Percentiles rank a stretch among this genome's conserved stretches.
Evolutionary conservation across 2,797 vertebrate species (phyloP).

Genomic region (Macroramphosus scolopax): DNA sequence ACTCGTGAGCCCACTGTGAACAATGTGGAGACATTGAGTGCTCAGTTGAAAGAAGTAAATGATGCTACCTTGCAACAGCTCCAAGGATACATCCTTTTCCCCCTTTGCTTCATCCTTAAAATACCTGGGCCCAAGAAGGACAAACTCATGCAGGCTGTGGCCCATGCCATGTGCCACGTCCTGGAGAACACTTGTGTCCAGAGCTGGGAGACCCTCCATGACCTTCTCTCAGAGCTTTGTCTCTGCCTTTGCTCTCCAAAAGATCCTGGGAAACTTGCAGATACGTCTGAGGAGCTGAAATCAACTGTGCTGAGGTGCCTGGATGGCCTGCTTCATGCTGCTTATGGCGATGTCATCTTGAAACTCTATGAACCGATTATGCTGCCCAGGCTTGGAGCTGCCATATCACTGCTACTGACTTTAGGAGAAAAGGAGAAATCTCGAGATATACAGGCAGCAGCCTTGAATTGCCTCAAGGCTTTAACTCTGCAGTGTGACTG

Average conservation of each 20-base stretch:
- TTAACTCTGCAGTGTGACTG: slow-evolving; percentile 86
- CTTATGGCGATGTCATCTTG: slow-evolving; percentile 80
- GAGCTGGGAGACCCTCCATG: slow-evolving; percentile 81
- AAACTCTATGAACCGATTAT: slow-evolving; percentile 81
- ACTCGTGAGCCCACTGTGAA: slow-evolving; percentile 80
- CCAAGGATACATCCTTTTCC: slow-evolving; percentile 93
- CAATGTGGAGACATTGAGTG: slow-evolving; percentile 79
- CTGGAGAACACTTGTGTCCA: slow-evolving; percentile 84
- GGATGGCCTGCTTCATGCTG: slow-evolving; percentile 83
- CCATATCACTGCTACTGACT: slow-evolving; percentile 85
- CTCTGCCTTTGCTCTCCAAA: slow-evolving; percentile 80
- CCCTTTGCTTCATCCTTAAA: slow-evolving; percentile 87
- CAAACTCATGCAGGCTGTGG: slow-evolving; percentile 78
- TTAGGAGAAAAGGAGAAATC: slow-evolving; percentile 85
- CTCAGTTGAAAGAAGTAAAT: slow-evolving; percentile 75
- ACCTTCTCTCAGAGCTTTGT: slow-evolving; percentile 88
- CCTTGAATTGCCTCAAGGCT: slow-evolving; percentile 83
- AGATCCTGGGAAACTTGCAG: slow-evolving; percentile 70
- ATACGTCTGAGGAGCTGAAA: slow-evolving; percentile 86
- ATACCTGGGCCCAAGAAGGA: slow-evolving; percentile 81
- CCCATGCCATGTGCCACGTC: slow-evolving; percentile 80
- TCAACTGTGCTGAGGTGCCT: slow-evolving; percentile 79
- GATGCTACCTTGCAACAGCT: slow-evolving; percentile 88
- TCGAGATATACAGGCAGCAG: slow-evolving; percentile 79
- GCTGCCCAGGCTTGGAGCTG: slow-evolving; percentile 87